These are phyloP conservation scores for Pogonophryne albipinna DNA, from an alignment of 2,797 vertebrate genomes.

Conservation along the genomic window DNA sequence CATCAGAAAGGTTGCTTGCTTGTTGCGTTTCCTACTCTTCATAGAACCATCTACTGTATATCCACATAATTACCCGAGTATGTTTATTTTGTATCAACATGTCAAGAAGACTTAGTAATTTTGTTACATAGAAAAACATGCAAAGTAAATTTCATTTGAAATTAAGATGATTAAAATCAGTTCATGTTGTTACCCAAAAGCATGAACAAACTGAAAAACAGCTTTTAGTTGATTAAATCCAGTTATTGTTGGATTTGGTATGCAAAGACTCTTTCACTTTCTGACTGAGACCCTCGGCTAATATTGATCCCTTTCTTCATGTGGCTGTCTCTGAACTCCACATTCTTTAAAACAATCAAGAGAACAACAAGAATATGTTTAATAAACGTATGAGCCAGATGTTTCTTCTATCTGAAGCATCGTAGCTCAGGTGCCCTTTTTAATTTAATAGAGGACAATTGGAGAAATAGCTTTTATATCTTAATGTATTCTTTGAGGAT, in stretches of 20 bases:
- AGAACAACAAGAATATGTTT: too few species aligned
- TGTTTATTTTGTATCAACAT: background rate
- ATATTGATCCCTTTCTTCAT: constrained; percentile 47
- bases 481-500: constrained; percentile 1
- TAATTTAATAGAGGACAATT: background rate
- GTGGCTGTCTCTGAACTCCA: constrained; percentile 7
- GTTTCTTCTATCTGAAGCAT: background rate
- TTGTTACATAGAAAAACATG: background rate
- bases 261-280: constrained; percentile 20
- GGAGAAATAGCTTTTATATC: constrained; percentile 2
- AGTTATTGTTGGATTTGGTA: constrained; percentile 4
- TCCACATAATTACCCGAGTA: background rate
- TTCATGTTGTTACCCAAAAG: background rate
- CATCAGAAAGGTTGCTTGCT: background rate
- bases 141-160: background rate
- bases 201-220: background rate
- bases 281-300: constrained; percentile 29
- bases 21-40: background rate
- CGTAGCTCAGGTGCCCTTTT: background rate
- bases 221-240: constrained; percentile 13
- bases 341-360: constrained; percentile 29
- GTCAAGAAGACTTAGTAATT: background rate
- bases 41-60: background rate
- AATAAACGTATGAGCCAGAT: constrained; percentile 1
- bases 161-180: background rate